Base-by-base conservation (phyloP, 37 sponge, comb jelly and placozoan species). In the Theonella swinhoei region DNA sequence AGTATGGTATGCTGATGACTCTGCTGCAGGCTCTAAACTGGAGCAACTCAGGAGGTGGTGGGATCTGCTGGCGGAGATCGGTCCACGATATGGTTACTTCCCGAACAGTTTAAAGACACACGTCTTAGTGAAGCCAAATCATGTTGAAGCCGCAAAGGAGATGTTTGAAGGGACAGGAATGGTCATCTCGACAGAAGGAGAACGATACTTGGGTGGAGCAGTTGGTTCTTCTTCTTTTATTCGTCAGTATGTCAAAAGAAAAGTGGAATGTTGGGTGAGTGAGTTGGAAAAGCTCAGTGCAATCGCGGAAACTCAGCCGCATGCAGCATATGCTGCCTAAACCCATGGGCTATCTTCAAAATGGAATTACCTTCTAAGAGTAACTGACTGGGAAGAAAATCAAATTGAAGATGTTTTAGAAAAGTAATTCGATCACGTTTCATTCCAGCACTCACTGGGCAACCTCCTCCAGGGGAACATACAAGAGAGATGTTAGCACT, bases 1-100 rank as follows among this genome's bases (percentile, higher is more conserved):
- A 68, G 70, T 68, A 24, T 88, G 89, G 89, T 82, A 88, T 88
- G 89, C 89, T 65, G 89, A 88, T 58, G 89, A 82, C 69, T 74
- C 83, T 8, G 74, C 79, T 59, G 80, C 70, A 24, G 88, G 39
- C 65, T 75, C 70, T 14, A 42, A 23, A 24, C 67, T 74, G 28
- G 59, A 22, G 26, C 22, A 84, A 4, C 54, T 80, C 19, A 61
- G 68, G 26, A 40, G 62, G 24, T 84, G 76, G 76, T 78, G 86
- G 79, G 78, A 85, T 70, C 22, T 59, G 9, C 30, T 85, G 29
- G 30, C 19, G 24, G 72, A 70, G 66, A 64, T 64, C 75, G 88
- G 88, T 39, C 78, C 78, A 29, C 24, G 22, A 9, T 81, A 62
- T 76, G 89, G 89, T 30, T 88, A 88, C 72, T 82, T 70, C 72